phyloP scores from a whole-genome alignment of 2,113 vertebrate species.

The Narcine bancroftii region DNA sequence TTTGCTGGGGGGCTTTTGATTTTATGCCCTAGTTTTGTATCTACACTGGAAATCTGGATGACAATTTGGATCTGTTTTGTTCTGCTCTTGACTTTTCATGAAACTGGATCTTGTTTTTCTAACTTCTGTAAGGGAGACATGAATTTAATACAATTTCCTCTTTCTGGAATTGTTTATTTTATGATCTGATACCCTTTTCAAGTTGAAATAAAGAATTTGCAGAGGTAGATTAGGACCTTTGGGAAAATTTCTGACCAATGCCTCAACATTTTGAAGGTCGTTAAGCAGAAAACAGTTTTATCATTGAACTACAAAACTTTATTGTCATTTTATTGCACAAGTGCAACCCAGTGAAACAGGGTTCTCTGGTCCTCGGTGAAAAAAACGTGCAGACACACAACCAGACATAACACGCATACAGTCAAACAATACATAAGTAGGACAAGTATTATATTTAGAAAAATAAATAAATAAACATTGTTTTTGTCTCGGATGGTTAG shows the following conservation, averaged over 20 bases:
- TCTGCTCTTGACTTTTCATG: not conserved
- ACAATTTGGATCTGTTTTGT: not conserved
- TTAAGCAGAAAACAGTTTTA: too few species aligned
- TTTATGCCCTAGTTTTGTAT: not conserved
- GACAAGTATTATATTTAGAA: too few species aligned
- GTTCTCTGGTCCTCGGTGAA: too few species aligned
- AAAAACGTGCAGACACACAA: too few species aligned
- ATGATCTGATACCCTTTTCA: not conserved
- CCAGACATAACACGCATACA: too few species aligned
- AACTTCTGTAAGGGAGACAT: not conserved
- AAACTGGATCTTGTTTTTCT: not conserved
- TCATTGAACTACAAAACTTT: not conserved
- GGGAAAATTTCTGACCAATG: not conserved
- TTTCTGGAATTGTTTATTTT: not conserved
- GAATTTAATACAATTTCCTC: not conserved
- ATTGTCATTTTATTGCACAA: too few species aligned
- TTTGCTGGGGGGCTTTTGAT: not conserved
- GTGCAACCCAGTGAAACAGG: too few species aligned
- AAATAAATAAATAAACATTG: too few species aligned
- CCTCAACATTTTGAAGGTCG: too few species aligned
- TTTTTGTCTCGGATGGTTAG: too few species aligned
- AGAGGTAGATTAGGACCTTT: not conserved
- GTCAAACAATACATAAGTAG: too few species aligned
- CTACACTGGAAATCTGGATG: not conserved
- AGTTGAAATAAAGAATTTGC: not conserved